phyloP scores from a whole-genome alignment of 2,797 vertebrate species.

The Acanthornis magna region DNA sequence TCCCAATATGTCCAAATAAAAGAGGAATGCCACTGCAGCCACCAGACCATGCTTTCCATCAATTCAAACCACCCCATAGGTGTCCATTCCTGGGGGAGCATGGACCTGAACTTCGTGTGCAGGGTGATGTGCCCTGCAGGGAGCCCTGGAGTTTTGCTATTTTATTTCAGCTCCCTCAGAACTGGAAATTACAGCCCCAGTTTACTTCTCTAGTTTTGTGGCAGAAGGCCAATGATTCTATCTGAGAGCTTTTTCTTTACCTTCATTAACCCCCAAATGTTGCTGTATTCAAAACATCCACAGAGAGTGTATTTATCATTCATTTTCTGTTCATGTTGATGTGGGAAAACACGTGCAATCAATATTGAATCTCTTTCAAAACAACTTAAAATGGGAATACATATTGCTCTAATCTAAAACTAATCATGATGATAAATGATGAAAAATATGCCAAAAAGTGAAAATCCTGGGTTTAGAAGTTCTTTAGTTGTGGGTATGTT shows the following conservation, averaged over 20 bases:
- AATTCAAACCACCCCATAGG: not conserved
- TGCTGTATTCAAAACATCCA: conserved; percentile 38
- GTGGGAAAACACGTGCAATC: conserved; percentile 65
- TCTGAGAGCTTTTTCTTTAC: conserved; percentile 48
- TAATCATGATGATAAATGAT: conserved; percentile 54
- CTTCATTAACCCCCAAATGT: conserved; percentile 66
- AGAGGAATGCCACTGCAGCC: not conserved
- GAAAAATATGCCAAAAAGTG: conserved; percentile 47
- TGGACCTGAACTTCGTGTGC: not conserved
- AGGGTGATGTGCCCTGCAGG: not conserved
- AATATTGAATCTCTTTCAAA: conserved; percentile 57
- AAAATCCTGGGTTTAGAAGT: not conserved
- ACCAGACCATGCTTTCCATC: not conserved
- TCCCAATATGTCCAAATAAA: conserved; percentile 20
- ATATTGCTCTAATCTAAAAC: conserved; percentile 56
- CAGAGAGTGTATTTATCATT: conserved; percentile 53
- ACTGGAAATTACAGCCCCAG: conserved; percentile 20
- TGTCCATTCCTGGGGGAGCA: not conserved
- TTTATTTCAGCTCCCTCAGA: not conserved
- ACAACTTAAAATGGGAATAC: conserved; percentile 53
- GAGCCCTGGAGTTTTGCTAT: not conserved
- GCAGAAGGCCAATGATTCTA: conserved; percentile 51
- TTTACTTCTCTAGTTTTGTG: conserved; percentile 41
- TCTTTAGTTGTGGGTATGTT: not conserved
- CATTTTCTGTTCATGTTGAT: conserved; percentile 55